Evolutionary conservation across 2,888 invertebrate species (phyloP), one percentile per base, ranked within the genome.

Genomic region (Trichopria drosophilae): DNA sequence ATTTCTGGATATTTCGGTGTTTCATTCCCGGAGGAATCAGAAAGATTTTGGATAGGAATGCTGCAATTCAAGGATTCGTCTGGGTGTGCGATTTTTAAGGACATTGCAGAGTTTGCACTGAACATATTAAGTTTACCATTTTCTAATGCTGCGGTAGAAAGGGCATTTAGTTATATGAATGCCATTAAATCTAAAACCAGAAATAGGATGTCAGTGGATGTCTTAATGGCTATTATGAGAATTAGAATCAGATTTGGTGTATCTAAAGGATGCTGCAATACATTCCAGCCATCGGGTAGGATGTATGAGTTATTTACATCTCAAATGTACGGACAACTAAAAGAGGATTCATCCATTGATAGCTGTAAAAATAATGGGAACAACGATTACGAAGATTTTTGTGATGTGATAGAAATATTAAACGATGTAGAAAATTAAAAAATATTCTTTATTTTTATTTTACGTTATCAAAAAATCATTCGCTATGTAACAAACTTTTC

Each of bases 161-260:
- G 32, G 9, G 32, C 12, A 4, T 32, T 13, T 10, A 32, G 32
- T 1, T 10, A 10, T 4, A 32, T 32, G 16, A 51, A 51, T 13
- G 37, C 34, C n/a, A 40, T 40, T 3, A 51, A 54, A 28, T 51
- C 46, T 13, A 39, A 26, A 24, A 20, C 42, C 5, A 26, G 54
- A 19, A 54, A 54, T 23, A 23, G 46, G 15, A 26, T 54, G 22
- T 15, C 13, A 40, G 23, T 35, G 20, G 10, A 22, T 29, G 22
- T 51, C 19, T 24, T 52, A 13, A 31, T 42, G 22, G 51, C 51
- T 7, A 37, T 54, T 10, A 51, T 54, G 40, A 34, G 54, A 16
- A 46, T 46, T 10, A 32, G 51, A 19, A 32, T 53, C 23, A 32
- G 46, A 26, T 34, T 45, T 23, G 32, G 39, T 19, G 37, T 34